Percentiles rank a stretch among this genome's conserved stretches.
phyloP scores from a whole-genome alignment of 2,113 vertebrate genomes.

The Gnathonemus echidnorhynchus region DNA sequence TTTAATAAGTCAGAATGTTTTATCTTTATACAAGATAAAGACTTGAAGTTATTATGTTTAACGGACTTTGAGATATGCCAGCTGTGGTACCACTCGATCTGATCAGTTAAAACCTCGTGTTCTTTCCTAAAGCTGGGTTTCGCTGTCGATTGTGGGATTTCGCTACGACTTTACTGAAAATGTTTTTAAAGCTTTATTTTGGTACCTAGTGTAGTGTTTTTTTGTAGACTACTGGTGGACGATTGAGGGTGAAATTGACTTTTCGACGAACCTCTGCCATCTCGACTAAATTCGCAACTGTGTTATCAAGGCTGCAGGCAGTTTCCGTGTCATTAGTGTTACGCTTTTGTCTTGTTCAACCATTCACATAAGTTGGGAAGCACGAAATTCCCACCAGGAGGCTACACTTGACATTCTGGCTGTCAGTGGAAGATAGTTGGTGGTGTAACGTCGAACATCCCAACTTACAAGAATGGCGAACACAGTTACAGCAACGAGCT shows the following conservation, averaged over 20 bases:
- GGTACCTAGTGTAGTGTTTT: background rate
- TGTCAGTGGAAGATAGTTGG: background rate
- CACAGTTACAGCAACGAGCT: background rate
- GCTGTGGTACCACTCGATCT: too few relatives aligned
- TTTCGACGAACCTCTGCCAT: background rate
- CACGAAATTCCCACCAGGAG: background rate
- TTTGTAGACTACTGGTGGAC: background rate
- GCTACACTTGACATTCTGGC: background rate
- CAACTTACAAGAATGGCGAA: background rate
- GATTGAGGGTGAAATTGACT: background rate
- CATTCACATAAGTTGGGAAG: background rate
- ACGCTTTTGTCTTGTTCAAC: background rate
- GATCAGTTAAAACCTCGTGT: too few relatives aligned
- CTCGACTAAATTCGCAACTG: too few relatives aligned
- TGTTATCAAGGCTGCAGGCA: background rate
- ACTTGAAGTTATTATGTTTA: background rate
- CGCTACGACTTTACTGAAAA: too few relatives aligned
- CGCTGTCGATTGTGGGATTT: too few relatives aligned
- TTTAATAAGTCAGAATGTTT: background rate
- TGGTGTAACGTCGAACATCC: too few relatives aligned
- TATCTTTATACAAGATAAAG: background rate
- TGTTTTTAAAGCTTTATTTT: background rate
- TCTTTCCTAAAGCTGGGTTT: too few relatives aligned
- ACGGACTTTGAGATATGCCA: background rate
- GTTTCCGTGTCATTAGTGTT: background rate